Evolutionary conservation across 30 jellyfish, hydroid and myxozoan species (phyloP), one percentile per base, ranked within the genome.

Genomic region (Calvadosia cruxmelitensis): DNA sequence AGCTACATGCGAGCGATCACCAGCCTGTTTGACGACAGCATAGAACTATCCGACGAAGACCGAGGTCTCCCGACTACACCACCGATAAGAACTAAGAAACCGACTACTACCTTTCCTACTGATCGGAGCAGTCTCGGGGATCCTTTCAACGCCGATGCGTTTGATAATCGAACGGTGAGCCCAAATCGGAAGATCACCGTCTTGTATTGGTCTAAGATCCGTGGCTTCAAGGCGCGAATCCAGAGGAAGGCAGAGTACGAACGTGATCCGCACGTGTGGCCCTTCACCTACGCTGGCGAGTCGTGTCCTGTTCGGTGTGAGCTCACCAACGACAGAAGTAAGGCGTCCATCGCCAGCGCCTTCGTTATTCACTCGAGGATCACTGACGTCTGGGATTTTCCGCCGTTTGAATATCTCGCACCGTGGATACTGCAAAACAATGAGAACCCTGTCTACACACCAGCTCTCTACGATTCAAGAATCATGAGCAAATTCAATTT

Each of bases 391-490:
- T 81, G 93, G 94, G 98, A 89, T 63, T 64, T 76, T 66, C 98
- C 98, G 20, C 98, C 98, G 10, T 76, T 81, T 33, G 74, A 77
- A 62, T 78, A 73, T 71, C 83, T 89, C 2, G 98, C 98, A 31
- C 98, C 98, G 49, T 89, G 98, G 98, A 89, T 89, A 1, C 68
- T 89, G 34, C 98, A 89, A 67, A 89, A 89, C 74, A 89, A 89
- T 74, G 98, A 89, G 64, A 89, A 89, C 75, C 98, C 98, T 25
- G 98, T 89, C 3, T 89, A 89, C 83, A 89, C 98, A 1, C 98
- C 98, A 3, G 98, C 98, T 16, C 33, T 89, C 10, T 82, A 84
- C 31, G 93, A 89, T 63, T 92, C 93, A 20, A 78, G 93, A 27
- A 69, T 89, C 12, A 89, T 89, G 98, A 77, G 82, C 74, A 89